Conservation (phyloP, 2,113 vertebrate genomes). For the Hippoglossus stenolepis region DNA sequence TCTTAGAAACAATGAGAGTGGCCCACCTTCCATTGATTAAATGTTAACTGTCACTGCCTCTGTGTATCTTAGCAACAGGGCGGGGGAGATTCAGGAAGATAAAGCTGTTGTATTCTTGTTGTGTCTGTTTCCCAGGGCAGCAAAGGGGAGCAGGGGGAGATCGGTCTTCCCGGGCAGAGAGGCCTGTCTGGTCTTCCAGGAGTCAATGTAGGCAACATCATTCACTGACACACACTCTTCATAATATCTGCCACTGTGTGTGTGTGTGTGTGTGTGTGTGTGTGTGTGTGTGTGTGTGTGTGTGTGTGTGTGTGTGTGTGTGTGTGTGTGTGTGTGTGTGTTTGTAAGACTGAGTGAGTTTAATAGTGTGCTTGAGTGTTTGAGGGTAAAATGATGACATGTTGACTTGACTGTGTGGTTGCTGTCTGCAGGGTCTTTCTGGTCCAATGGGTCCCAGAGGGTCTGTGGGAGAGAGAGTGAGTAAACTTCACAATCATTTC, state of each 20-base stretch:
- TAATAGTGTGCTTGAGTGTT: neutral
- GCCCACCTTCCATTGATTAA: conserved; percentile 64
- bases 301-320: neutral
- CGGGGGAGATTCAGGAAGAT: conserved; percentile 61
- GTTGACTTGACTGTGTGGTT: conserved; percentile 23
- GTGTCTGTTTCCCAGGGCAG: conserved; percentile 80
- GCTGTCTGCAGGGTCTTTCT: conserved; percentile 73
- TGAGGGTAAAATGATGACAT: neutral
- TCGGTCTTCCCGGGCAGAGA: conserved; percentile 85
- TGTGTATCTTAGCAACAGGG: conserved; percentile 74
- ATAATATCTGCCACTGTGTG: conserved; percentile 24
- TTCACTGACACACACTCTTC: conserved; percentile 11
- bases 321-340: neutral
- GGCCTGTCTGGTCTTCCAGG: conserved; percentile 82
- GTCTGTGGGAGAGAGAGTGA: conserved; percentile 83
- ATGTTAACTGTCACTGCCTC: conserved; percentile 46
- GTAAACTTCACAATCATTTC: conserved; percentile 32
- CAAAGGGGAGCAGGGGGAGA: conserved; percentile 85
- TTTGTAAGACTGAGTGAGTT: neutral
- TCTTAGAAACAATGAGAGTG: conserved; percentile 20
- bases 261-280: neutral
- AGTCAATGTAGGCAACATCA: conserved; percentile 71
- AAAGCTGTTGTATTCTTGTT: conserved; percentile 54
- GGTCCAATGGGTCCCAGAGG: conserved; percentile 84
- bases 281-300: neutral